Evolutionary conservation across 2,888 invertebrate genomes (phyloP).

Genomic region (Drosophila mimica): DNA sequence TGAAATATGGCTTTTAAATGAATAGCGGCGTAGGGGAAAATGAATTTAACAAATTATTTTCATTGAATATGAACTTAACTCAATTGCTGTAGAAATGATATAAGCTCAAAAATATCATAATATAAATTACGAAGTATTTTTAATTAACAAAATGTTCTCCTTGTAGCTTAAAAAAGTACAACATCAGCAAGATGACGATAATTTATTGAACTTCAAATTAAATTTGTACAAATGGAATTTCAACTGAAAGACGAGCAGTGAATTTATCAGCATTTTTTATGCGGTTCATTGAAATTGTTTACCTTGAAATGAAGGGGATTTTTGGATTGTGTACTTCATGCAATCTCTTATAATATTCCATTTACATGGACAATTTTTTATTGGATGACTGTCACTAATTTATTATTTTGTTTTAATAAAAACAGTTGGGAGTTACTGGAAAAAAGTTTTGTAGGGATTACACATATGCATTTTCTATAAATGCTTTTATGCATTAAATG

Average conservation of each 20-base stretch:
- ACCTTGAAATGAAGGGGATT: conserved; percentile 14
- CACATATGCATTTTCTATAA: neutral
- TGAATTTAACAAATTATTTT: neutral
- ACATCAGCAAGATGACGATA: neutral
- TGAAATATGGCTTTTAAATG: conserved; percentile 44
- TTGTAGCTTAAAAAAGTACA: neutral
- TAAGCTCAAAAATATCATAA: neutral
- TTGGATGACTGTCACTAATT: conserved; percentile 12
- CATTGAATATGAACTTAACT: neutral
- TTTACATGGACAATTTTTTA: conserved; percentile 46
- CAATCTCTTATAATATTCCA: conserved; percentile 46
- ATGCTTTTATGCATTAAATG: conserved; percentile 2
- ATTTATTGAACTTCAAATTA: conserved; percentile 5
- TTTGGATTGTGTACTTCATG: conserved; percentile 23
- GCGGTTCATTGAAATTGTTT: conserved; percentile 19
- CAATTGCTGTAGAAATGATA: neutral
- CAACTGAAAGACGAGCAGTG: conserved; percentile 1
- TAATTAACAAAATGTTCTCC: neutral
- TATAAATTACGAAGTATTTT: neutral
- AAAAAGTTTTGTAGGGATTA: neutral
- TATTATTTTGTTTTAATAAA: conserved; percentile 35
- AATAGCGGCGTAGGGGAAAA: conserved; percentile 5
- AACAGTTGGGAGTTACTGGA: conserved; percentile 8
- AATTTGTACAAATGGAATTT: conserved; percentile 2
- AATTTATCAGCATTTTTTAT: conserved; percentile 15